Conservation (phyloP, 2,797 vertebrate genomes). For the Tragopan temminckii region DNA sequence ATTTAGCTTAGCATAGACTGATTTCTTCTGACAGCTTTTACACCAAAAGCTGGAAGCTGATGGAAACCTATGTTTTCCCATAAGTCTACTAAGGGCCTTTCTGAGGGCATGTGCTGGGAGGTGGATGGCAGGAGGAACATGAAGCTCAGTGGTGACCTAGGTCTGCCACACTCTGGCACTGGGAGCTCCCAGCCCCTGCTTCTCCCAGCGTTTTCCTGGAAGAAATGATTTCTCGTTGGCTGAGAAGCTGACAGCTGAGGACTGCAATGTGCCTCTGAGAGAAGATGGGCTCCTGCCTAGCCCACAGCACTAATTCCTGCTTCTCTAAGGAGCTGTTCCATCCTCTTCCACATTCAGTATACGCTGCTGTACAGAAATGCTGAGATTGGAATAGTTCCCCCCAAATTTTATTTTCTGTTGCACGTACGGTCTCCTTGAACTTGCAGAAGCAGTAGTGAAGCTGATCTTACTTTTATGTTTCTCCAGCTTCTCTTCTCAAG, state of each 20-base stretch:
- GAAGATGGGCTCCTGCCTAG: neutral
- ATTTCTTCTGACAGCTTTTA: neutral
- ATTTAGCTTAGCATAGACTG: neutral
- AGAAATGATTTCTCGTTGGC: neutral
- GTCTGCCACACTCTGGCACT: neutral
- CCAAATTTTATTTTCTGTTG: neutral
- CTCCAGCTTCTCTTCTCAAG: slow-evolving; percentile 91
- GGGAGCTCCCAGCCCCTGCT: neutral
- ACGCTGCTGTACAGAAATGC: neutral
- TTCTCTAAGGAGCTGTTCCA: neutral
- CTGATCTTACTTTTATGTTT: slow-evolving; percentile 58
- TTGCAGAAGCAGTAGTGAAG: neutral
- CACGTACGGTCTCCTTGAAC: neutral
- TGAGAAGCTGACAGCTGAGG: neutral
- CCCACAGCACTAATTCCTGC: neutral
- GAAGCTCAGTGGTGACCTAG: neutral
- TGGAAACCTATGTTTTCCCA: neutral
- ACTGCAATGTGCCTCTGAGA: neutral
- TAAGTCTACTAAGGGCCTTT: neutral
- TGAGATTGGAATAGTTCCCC: neutral
- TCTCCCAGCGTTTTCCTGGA: neutral
- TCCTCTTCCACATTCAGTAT: neutral
- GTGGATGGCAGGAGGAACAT: neutral
- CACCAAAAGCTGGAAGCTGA: neutral
- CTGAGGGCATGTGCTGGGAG: neutral